Conservation (phyloP, 2,797 vertebrate species). For the Tinamus major region DNA sequence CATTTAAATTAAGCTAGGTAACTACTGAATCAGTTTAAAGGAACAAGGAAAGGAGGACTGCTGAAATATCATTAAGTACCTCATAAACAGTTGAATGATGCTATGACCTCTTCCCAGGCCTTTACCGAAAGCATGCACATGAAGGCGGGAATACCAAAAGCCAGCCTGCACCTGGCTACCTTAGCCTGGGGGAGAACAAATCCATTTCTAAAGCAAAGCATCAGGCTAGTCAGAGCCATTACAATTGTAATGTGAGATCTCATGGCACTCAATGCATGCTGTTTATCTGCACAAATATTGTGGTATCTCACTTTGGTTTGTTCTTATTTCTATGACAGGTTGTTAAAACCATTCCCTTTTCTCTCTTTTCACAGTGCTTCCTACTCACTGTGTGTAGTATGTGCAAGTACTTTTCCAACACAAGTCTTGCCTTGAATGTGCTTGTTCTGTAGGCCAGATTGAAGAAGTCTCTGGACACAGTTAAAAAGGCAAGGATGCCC, state of each 20-base stretch:
- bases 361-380: neutral
- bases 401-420: neutral
- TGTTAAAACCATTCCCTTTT: neutral
- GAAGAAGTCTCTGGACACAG: neutral
- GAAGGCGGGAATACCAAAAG: neutral
- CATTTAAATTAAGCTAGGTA: neutral
- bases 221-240: neutral
- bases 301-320: neutral
- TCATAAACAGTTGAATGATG: neutral
- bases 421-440: neutral
- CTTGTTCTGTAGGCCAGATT: neutral
- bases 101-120: fast-evolving
- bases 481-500: neutral
- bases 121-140: neutral
- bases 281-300: neutral
- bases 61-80: neutral
- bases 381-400: neutral
- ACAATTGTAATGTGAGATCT: neutral
- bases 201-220: neutral
- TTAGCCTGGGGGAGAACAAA: neutral
- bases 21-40: neutral
- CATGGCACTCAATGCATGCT: neutral
- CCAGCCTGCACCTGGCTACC: neutral
- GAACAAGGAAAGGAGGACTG: neutral
- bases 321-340: neutral